Percentiles rank a stretch among this genome's conserved stretches.
These are phyloP conservation scores for Tachysurus vachellii DNA, from an alignment of 2,113 vertebrate genomes.

Conservation along the genomic window DNA sequence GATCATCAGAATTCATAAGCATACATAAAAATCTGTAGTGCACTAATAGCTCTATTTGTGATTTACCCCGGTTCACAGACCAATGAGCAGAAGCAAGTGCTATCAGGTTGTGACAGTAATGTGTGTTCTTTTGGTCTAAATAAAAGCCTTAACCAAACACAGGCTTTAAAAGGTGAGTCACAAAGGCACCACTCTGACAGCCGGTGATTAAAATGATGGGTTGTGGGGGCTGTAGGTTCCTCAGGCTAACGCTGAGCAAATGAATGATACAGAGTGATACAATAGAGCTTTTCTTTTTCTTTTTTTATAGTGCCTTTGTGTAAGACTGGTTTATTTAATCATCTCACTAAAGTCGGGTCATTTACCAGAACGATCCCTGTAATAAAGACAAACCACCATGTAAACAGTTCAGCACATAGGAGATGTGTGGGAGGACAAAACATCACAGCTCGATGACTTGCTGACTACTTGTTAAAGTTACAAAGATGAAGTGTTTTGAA, in stretches of 20 bases:
- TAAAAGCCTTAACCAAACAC: constrained; percentile 40
- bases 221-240: constrained; percentile 30
- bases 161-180: constrained; percentile 48
- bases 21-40: background rate
- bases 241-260: constrained; percentile 29
- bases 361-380: constrained; percentile 3
- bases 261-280: background rate
- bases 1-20: background rate
- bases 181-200: constrained; percentile 48
- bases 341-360: constrained; percentile 15
- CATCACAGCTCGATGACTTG: background rate
- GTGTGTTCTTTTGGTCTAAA: background rate
- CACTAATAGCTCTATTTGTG: background rate
- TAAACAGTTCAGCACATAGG: constrained; percentile 1
- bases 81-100: no score
- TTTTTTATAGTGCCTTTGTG: constrained; percentile 17
- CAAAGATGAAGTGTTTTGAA: background rate
- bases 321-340: constrained; percentile 1
- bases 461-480: background rate
- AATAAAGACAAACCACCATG: constrained; percentile 3
- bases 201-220: constrained; percentile 41
- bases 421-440: background rate
- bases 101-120: background rate
- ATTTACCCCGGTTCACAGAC: background rate
- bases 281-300: constrained; percentile 31